phyloP scores from a whole-genome alignment of 2,888 invertebrate species.

The Bibio marci region DNA sequence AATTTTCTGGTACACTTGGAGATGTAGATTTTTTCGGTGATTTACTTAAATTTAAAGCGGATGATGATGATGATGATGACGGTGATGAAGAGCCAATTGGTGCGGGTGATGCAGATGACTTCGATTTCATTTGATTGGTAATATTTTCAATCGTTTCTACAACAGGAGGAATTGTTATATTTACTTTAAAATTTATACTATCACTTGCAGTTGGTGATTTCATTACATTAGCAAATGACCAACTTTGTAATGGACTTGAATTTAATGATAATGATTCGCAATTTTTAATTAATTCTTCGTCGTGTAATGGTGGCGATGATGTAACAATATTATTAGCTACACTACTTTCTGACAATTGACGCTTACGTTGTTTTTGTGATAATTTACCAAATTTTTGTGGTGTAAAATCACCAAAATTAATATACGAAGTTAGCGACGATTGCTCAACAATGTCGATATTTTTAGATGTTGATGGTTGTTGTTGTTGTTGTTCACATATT shows the following conservation, averaged over 20 bases:
- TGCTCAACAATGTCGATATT: too few relatives aligned
- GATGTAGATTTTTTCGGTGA: constrained; percentile 11
- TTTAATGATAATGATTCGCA: not conserved
- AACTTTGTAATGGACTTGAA: constrained; percentile 9
- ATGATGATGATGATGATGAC: not conserved
- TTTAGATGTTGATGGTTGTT: not conserved
- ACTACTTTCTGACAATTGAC: constrained; percentile 29
- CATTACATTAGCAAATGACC: constrained; percentile 25
- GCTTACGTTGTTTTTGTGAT: constrained; percentile 40
- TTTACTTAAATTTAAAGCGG: not conserved
- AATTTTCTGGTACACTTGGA: constrained; percentile 22
- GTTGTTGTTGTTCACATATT: too few relatives aligned
- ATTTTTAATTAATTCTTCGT: constrained; percentile 2
- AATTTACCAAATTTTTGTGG: constrained; percentile 24
- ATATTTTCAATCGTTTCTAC: not conserved
- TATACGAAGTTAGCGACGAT: constrained; percentile 12
- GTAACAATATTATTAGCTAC: constrained; percentile 8
- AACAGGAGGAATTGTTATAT: too few relatives aligned
- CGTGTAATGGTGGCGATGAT: constrained; percentile 18
- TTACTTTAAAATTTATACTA: not conserved
- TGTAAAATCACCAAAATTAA: constrained; percentile 21
- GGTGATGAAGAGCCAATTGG: constrained; percentile 3
- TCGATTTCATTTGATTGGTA: not conserved
- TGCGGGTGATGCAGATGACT: constrained; percentile 4
- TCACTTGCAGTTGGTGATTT: constrained; percentile 10